Evolutionary conservation across 92 coral and sea anemone genomes (phyloP), one percentile per base, ranked within the genome.

Genomic region (Desmophyllum pertusum): DNA sequence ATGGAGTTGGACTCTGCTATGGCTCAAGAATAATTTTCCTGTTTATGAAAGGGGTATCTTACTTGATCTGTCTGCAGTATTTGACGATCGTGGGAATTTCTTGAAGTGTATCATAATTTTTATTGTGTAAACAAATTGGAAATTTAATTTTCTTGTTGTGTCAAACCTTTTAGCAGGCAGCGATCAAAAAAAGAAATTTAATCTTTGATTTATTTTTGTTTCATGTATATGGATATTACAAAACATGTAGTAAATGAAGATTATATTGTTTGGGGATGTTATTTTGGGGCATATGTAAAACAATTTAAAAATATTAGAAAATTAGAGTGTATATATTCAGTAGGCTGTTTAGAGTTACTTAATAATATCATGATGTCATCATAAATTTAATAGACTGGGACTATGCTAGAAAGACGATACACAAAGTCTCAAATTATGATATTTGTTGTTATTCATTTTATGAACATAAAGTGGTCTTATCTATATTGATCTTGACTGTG

Each of bases 91-190:
- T n/a, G 57, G 45, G 4, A 75, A 75, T 61, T n/a, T 57, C 19
- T 23, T 38, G 29, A 0, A 14, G 81, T 39, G 70, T 41, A 40
- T 38, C 81, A 59, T 29, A 77, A 77, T 39, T 61, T 62, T 62
- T 29, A 77, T 77, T 77, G 70, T 37, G 84, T 80, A 80, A 80
- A 80, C 62, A 80, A 35, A 80, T 15, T 2, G 50, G 52, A 57
- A 67, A 65, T 80, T 33, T 43, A 65, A 77, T 59, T 36, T 8
- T 75, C 17, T 75, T 53, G 36, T 67, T 23, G 19, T 31, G 45
- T 17, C 27, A 35, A 75, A 75, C 23, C 19, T 36, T 75, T 75
- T 53, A 75, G 79, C 40, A 53, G 19, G 45, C 30, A 5, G 8
- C 29, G 17, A 5, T 5, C 25, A 18, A 31, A 30, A 50, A 52